phyloP scores from a whole-genome alignment of 2,888 invertebrate genomes.

The Cerastis leucographa region DNA sequence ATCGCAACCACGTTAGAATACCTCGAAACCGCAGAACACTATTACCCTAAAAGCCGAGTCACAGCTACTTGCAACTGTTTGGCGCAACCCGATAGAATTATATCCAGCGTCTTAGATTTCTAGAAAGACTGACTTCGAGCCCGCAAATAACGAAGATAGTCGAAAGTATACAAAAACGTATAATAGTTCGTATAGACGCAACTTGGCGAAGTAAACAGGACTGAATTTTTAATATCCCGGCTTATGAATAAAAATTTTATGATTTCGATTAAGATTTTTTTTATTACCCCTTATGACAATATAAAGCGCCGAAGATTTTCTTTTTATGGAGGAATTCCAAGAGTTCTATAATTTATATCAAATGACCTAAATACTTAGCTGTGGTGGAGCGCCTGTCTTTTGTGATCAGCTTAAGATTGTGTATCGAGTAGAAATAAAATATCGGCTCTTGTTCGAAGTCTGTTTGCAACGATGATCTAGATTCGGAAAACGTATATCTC shows the following conservation, averaged over 20 bases:
- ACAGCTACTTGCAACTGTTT: slow-evolving; percentile 35
- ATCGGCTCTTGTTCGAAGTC: background rate
- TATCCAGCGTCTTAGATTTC: background rate
- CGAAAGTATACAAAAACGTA: background rate
- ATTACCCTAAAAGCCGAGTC: slow-evolving; percentile 36
- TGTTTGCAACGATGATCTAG: background rate
- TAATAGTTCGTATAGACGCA: background rate
- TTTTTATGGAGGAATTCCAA: slow-evolving; percentile 40
- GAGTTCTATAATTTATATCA: slow-evolving; percentile 10
- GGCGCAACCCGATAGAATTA: slow-evolving; percentile 1
- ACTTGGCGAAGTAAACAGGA: slow-evolving; percentile 16
- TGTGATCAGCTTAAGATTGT: background rate
- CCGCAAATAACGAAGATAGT: background rate
- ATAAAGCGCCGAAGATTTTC: slow-evolving; percentile 29
- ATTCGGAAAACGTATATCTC: background rate
- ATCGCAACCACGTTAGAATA: slow-evolving; percentile 25
- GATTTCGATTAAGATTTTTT: slow-evolving; percentile 43
- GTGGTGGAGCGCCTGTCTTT: background rate
- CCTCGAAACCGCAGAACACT: slow-evolving; percentile 47
- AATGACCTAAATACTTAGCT: slow-evolving; percentile 28
- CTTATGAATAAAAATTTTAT: slow-evolving; percentile 40
- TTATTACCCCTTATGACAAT: slow-evolving; percentile 32
- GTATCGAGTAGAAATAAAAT: background rate
- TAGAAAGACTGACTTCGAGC: background rate
- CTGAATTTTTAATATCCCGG: slow-evolving; percentile 33